phyloP scores from a whole-genome alignment of 2,797 vertebrate species.

The Mionectes olivaceus region DNA sequence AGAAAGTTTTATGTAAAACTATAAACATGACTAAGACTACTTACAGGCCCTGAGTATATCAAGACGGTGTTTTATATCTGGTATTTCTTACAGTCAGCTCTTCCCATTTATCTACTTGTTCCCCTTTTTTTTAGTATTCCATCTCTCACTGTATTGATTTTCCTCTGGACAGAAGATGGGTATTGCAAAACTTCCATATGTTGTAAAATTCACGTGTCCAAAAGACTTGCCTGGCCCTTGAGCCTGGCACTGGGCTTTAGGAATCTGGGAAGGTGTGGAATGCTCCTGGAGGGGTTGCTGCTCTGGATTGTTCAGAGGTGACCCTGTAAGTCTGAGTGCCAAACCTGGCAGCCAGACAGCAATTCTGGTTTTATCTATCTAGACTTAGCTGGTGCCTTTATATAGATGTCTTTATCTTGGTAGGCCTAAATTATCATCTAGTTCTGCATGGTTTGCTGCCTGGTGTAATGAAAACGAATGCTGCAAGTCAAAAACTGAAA shows the following conservation, averaged over 20 bases:
- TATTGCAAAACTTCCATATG: accelerated
- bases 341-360: neutral
- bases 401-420: neutral
- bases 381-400: neutral
- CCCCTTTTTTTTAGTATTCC: neutral
- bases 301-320: neutral
- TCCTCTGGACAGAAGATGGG: neutral
- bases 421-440: neutral
- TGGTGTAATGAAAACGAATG: neutral
- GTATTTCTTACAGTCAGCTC: neutral
- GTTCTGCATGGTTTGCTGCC: neutral
- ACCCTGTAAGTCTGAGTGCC: accelerated
- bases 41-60: neutral
- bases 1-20: neutral
- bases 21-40: neutral
- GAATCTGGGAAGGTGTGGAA: neutral
- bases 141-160: neutral
- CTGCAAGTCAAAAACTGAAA: neutral
- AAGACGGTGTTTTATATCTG: neutral
- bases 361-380: neutral
- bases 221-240: neutral
- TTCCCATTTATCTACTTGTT: neutral
- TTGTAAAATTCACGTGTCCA: neutral
- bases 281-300: neutral
- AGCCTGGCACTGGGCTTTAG: neutral